Base-by-base conservation (phyloP, 2,888 invertebrate species). In the Peribatodes rhomboidaria region DNA sequence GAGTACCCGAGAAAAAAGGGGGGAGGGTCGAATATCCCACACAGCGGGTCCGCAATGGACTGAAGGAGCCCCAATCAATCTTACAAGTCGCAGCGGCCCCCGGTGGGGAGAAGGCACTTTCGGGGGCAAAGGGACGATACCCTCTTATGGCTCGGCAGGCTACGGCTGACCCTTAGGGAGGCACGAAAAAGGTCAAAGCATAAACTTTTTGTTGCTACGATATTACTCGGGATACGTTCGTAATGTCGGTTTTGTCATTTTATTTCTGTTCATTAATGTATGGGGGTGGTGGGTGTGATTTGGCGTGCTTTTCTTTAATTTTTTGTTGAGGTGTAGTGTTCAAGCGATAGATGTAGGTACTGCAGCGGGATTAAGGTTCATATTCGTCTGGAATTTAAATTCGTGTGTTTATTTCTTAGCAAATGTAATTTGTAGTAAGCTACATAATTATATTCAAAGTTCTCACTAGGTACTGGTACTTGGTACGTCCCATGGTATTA, bases 31-130 rank as follows among this genome's bases (percentile, higher is more conserved):
- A 89, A 87, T 89, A 89, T 88, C 91, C 89, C 90, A 77, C 88
- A 86, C 63, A 80, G 86, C 87, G 86, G 89, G 89, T 78, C 86
- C 83, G 92, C 89, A 90, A 92, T 91, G 93, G 93, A 93, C 93
- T 93, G 90, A 91, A 93, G 93, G 92, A 92, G 93, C 89, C 92
- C 94, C 94, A 93, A 94, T 94, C 94, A 93, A 94, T 94, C 94
- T 94, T 94, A 91, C 92, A 91, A 93, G 92, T 92, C 92, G 91
- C 90, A 84, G 80, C 83, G 87, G 60, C 67, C 85, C 83, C 59
- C 50, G 76, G 77, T 72, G 73, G 77, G 78, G 79, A 72, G 77
- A 77, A 78, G 81, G 82, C 82, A 84, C 84, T 84, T 84, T 84
- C 73, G 76, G 81, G 81, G 71, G 68, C 52, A 86, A 80, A 89